Percentiles rank a stretch among this genome's conserved stretches.
Conservation (phyloP, 2,113 vertebrate species). For the Ciconia boyciana region DNA sequence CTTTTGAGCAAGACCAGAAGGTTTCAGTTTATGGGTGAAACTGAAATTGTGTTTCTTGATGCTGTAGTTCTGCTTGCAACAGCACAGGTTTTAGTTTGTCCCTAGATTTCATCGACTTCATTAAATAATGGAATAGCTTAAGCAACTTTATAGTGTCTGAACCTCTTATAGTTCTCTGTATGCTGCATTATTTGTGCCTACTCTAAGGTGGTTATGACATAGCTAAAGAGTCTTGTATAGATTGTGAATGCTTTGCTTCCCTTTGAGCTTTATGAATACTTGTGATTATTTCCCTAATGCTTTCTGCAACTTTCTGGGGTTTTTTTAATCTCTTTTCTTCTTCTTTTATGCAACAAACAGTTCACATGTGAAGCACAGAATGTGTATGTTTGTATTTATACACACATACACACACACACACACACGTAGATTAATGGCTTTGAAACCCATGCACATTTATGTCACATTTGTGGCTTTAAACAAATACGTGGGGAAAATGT, state of each 20-base stretch:
- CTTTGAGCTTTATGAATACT: conserved; percentile 18
- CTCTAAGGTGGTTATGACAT: conserved; percentile 17
- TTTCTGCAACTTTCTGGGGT: conserved; percentile 22
- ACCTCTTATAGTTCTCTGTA: conserved; percentile 20
- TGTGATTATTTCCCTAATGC: conserved; percentile 42
- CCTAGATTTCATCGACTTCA: conserved; percentile 4
- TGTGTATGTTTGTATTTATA: neutral
- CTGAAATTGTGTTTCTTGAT: conserved; percentile 44
- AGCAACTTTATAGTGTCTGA: conserved; percentile 49
- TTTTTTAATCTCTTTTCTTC: neutral
- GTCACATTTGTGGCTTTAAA: neutral
- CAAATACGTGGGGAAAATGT: neutral
- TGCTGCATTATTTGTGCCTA: conserved; percentile 44
- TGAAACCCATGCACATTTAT: neutral
- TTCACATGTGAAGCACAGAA: conserved; percentile 45
- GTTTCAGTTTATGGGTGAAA: conserved; percentile 58
- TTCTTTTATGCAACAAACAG: conserved; percentile 38
- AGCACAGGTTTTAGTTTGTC: conserved; percentile 35
- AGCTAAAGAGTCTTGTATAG: conserved; percentile 19
- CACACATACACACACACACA: neutral
- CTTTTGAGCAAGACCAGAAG: conserved; percentile 53
- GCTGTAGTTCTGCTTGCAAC: conserved; percentile 46
- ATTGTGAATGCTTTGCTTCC: conserved; percentile 39
- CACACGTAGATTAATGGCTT: neutral
- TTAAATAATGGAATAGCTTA: conserved; percentile 20